Base-by-base conservation (phyloP, 2,888 invertebrate species). In the Lepidocyrtoides sp. region DNA sequence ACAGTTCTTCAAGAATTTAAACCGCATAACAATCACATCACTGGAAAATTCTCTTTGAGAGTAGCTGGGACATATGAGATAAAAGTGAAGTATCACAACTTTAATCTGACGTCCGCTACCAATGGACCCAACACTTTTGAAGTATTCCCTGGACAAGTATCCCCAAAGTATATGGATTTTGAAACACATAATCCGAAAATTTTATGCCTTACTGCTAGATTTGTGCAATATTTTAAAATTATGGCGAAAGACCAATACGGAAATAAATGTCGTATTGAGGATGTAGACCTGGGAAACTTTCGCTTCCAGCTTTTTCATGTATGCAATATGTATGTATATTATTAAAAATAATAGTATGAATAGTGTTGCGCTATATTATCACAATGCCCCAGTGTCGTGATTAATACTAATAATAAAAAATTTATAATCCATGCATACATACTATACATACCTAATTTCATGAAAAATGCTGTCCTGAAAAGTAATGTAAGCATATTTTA, bases 31-130 rank as follows among this genome's bases (percentile, higher is more conserved):
- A 48, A 51, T 44, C n/a, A 23, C 8, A 51, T 88, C 0, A 26
- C 20, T 14, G 66, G 63, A 10, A 88, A 88, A 41, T 88, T 88
- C n/a, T 88, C 88, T 32, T 0, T 88, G 20, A 20, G 88, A 32
- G 48, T 54, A 14, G n/a, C 66, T 17, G 88, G 88, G 12, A 66
- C 3, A 0, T 69, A 88, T 14, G 14, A 66, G 5, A 51, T 88
- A 3, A 32, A 32, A 20, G 81, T 88, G 12, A 81, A 69, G 17
- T 88, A 66, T 12, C 10, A 66, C 36, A 3, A 10, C 2, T 81
- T 81, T n/a, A 8, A 20, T 2, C 20, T 88, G 0, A 36, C 5
- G 8, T 32, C 60, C 0, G 69, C n/a, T n/a, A n/a, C n/a, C n/a
- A n/a, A 51, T 2, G 17, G 12, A 4, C 66, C 66, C 3, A 36